These are phyloP conservation scores for Ptychoptera contaminata DNA, from an alignment of 2,888 invertebrate species.

Conservation along the genomic window DNA sequence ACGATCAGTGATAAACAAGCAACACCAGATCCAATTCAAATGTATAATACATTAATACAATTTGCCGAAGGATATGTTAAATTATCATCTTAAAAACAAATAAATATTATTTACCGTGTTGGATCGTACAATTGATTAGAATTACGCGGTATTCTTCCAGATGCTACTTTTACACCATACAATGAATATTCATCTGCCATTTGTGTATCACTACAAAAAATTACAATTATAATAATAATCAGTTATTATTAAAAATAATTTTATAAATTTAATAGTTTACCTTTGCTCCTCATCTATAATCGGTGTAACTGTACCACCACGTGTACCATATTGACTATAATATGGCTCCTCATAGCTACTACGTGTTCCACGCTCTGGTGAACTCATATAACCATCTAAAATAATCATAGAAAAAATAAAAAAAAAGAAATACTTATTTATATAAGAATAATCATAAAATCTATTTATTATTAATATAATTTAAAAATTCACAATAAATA, in stretches of 20 bases:
- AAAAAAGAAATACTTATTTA: too few relatives aligned
- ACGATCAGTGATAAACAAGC: slow-evolving; percentile 14
- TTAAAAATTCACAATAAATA: background rate
- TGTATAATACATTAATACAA: slow-evolving; percentile 28
- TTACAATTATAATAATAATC: background rate
- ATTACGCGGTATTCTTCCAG: slow-evolving; percentile 36
- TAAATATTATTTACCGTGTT: slow-evolving; percentile 22
- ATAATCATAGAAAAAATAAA: slow-evolving; percentile 27
- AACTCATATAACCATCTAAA: slow-evolving; percentile 70
- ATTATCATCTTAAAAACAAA: slow-evolving; percentile 5
- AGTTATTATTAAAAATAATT: background rate
- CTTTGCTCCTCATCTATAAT: slow-evolving; percentile 83
- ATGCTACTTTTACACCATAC: slow-evolving; percentile 46
- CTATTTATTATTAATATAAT: too few relatives aligned
- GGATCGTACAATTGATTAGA: slow-evolving; percentile 32
- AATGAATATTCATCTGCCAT: slow-evolving; percentile 54
- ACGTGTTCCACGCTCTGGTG: slow-evolving; percentile 62
- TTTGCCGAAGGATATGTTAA: slow-evolving; percentile 32
- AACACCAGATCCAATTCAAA: slow-evolving; percentile 21
- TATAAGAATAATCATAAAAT: too few relatives aligned
- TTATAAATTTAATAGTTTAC: slow-evolving; percentile 28
- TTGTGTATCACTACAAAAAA: slow-evolving; percentile 33
- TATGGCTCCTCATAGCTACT: slow-evolving; percentile 74
- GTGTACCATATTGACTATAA: slow-evolving; percentile 62
- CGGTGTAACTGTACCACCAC: slow-evolving; percentile 57